Base-by-base conservation (phyloP, 2,797 vertebrate genomes). In the Kryptolebias ocellatus region DNA sequence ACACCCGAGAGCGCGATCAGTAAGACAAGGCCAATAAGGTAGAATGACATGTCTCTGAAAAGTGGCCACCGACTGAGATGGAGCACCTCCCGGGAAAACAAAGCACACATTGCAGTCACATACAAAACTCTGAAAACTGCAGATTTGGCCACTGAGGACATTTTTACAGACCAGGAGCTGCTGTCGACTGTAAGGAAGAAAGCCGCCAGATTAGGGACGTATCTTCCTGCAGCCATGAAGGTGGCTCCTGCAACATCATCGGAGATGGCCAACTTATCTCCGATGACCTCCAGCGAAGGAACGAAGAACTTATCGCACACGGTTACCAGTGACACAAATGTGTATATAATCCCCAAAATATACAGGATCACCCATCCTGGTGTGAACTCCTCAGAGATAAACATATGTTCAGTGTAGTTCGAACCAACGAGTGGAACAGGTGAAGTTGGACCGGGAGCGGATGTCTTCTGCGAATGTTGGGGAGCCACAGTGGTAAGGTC, bases 41-140 rank as follows among this genome's bases (percentile, higher is more conserved):
- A 99, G 92, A 98, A 99, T 8, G 97, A 96, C 54, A 98, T 94
- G 10, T 99, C 97, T 70, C 97, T 94, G 90, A 99, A 99, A 59
- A 99, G 93, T 29, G 97, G 97, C 97, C 97, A 99, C 97, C 97
- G 98, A 51, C 96, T 99, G 52, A 99, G 94, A 79, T 95, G 89
- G 71, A 99, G 96, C 31, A 98, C 94, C 92, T 98, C 95, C 63
- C 94, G 93, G 3, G 97, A 99, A 92, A 97, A 97, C 70, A 99
- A 80, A 72, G 97, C 94, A 60, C 97, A 99, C 91, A 96, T 99
- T 79, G 97, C 97, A 34, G 98, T 98, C 77, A 99, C 97, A 78
- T 98, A 99, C 74, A 98, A 94, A 88, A 99, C 98, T 89, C 98
- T 99, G 89, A 99, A 99, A 62, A 99, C 97, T 0, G 97, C 97